Evolutionary conservation across 2,797 vertebrate species (phyloP), one percentile per base, ranked within the genome.

Genomic region (Rhinatrema bivittatum): DNA sequence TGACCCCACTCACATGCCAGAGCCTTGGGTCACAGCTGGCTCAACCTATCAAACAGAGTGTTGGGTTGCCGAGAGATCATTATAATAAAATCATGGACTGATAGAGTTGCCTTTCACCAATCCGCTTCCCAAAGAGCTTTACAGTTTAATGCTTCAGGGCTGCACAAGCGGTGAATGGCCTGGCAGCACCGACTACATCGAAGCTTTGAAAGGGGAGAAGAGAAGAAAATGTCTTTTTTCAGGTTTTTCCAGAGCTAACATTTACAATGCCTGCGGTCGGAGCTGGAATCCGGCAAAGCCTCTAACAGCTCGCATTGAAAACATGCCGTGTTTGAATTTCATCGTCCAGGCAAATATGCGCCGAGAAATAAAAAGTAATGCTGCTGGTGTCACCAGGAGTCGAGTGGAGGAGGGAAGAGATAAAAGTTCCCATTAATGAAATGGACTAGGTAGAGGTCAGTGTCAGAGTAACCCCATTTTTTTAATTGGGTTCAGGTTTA

Each of bases 201-300:
- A n/a, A n/a, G n/a, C n/a, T n/a, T n/a, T n/a, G n/a, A n/a, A n/a
- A n/a, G n/a, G n/a, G n/a, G n/a, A n/a, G n/a, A n/a, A n/a, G n/a
- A n/a, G n/a, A n/a, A n/a, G n/a, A n/a, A n/a, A n/a, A n/a, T n/a
- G n/a, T n/a, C n/a, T n/a, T n/a, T n/a, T n/a, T n/a, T n/a, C n/a
- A n/a, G n/a, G n/a, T 4, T 36, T n/a, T n/a, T n/a, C 1, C 3
- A 31, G 4, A 36, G 35, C 31, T 45, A 37, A n/a, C n/a, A 65
- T 65, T 56, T 56, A 50, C 50, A 28, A n/a, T 9, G 13, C 40
- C 48, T 49, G 43, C 32, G 31, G 52, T 48, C 46, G 51, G n/a
- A n/a, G 28, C n/a, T 13, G 21, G 47, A 44, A 40, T 18, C 31
- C 16, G 32, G 36, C 32, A n/a, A 10, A 17, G 1, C 4, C 11